Evolutionary conservation across 2,797 vertebrate genomes (phyloP).

Genomic region (Cygnus olor): DNA sequence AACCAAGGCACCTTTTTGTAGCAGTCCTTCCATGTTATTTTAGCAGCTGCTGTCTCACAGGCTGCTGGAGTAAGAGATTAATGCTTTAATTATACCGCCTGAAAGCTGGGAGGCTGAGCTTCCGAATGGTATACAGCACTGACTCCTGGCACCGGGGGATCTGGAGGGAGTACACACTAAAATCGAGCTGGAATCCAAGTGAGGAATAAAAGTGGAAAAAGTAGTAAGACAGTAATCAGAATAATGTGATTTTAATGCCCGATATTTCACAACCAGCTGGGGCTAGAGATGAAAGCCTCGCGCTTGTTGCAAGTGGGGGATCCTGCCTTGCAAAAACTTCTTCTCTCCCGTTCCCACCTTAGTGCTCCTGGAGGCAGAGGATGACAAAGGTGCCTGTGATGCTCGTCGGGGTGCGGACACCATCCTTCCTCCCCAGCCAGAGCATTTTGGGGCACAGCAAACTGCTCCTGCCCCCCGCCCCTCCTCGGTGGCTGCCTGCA

Average conservation of each 20-base stretch:
- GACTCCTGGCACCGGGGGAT: constrained; percentile 58
- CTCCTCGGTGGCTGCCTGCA: not conserved
- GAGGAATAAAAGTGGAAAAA: constrained; percentile 50
- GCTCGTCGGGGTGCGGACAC: not conserved
- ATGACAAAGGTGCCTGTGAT: not conserved
- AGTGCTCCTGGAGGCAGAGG: not conserved
- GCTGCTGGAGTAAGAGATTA: constrained; percentile 70
- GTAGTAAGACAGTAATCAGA: constrained; percentile 58
- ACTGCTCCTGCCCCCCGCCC: not conserved
- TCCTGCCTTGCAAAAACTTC: not conserved
- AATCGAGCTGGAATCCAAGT: constrained; percentile 63
- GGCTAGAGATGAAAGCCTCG: constrained; percentile 45
- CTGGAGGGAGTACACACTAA: constrained; percentile 57
- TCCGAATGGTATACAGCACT: constrained; percentile 36
- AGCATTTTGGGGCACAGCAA: not conserved
- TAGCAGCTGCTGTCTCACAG: constrained; percentile 65
- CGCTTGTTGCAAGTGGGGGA: not conserved
- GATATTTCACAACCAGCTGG: constrained; percentile 69
- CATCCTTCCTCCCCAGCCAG: not conserved
- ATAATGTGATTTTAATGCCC: constrained; percentile 68
- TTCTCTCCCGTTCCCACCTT: not conserved
- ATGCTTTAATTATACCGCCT: constrained; percentile 73
- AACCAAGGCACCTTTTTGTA: not conserved
- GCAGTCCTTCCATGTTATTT: constrained; percentile 14
- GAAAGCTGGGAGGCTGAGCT: constrained; percentile 62